phyloP scores from a whole-genome alignment of 2,888 invertebrate genomes.

The Sminthurinus aureus region DNA sequence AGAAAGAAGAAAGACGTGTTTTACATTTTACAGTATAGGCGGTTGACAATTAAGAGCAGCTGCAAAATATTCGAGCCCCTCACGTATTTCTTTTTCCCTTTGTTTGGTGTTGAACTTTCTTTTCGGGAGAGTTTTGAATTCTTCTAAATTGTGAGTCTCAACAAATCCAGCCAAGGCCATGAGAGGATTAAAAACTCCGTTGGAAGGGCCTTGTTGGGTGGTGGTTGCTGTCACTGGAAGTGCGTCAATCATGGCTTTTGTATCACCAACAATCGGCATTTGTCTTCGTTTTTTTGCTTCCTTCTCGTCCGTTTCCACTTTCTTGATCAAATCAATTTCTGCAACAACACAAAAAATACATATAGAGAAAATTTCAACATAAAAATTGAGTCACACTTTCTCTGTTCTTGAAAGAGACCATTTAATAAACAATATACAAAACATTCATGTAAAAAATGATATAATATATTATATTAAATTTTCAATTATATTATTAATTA shows the following conservation, averaged over 20 bases:
- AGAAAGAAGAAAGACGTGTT: no score
- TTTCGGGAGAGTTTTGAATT: constrained; percentile 25
- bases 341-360: background rate
- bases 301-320: constrained; percentile 26
- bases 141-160: constrained; percentile 23
- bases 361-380: background rate
- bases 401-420: no score
- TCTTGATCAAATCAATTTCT: constrained; percentile 36
- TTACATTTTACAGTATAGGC: constrained; percentile 15
- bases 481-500: no score
- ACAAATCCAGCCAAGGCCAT: constrained; percentile 31
- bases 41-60: constrained; percentile 25
- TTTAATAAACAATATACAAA: no score
- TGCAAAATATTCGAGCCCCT: constrained; percentile 37
- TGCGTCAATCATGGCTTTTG: constrained; percentile 32
- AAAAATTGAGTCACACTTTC: no score
- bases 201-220: background rate
- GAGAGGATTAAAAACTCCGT: constrained; percentile 12
- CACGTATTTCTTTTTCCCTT: constrained; percentile 33
- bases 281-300: constrained; percentile 24
- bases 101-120: constrained; percentile 32
- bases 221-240: background rate
- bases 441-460: no score
- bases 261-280: constrained; percentile 39
- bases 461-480: no score